A percentile compares a stretch with the other conserved stretches of the same genome.
Evolutionary conservation across 2,113 vertebrate genomes (phyloP).

Genomic region (Forbesichthys papilliferus): DNA sequence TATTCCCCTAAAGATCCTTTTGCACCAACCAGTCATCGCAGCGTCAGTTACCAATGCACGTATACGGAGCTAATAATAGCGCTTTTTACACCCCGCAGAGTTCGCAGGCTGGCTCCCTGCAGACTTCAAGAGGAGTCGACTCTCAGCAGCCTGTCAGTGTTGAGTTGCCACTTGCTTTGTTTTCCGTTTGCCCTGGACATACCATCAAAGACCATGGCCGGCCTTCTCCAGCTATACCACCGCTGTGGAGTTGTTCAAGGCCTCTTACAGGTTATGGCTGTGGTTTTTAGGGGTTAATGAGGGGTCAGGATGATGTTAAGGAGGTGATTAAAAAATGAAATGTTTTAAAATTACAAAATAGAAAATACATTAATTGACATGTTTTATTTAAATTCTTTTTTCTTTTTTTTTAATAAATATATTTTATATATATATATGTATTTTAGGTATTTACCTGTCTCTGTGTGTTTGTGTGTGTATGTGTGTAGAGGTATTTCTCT

Average conservation of each 20-base stretch:
- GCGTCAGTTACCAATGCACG: neutral
- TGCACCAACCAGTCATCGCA: neutral
- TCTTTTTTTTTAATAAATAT: too few relatives aligned
- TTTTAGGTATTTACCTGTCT: too few relatives aligned
- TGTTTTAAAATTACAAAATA: too few relatives aligned
- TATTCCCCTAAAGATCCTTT: neutral
- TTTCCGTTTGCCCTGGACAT: slow-evolving; percentile 77
- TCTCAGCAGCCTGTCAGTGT: slow-evolving; percentile 56
- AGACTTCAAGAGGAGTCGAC: slow-evolving; percentile 41
- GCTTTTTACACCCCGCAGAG: slow-evolving; percentile 41
- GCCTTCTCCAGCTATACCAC: slow-evolving; percentile 67
- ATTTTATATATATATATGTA: too few relatives aligned
- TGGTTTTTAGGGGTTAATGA: too few relatives aligned
- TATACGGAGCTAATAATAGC: neutral
- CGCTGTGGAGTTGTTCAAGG: slow-evolving; percentile 60
- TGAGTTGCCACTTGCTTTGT: slow-evolving; percentile 77
- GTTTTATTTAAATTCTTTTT: too few relatives aligned
- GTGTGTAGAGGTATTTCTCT: too few relatives aligned
- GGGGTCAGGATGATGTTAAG: too few relatives aligned
- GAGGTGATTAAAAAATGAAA: too few relatives aligned
- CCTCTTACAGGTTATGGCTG: slow-evolving; percentile 70
- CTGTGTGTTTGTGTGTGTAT: too few relatives aligned
- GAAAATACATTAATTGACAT: too few relatives aligned
- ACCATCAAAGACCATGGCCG: slow-evolving; percentile 49
- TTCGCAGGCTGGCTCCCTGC: slow-evolving; percentile 35